These are phyloP conservation scores for Xylota sylvarum DNA, from an alignment of 2,888 invertebrate species.

Conservation along the genomic window DNA sequence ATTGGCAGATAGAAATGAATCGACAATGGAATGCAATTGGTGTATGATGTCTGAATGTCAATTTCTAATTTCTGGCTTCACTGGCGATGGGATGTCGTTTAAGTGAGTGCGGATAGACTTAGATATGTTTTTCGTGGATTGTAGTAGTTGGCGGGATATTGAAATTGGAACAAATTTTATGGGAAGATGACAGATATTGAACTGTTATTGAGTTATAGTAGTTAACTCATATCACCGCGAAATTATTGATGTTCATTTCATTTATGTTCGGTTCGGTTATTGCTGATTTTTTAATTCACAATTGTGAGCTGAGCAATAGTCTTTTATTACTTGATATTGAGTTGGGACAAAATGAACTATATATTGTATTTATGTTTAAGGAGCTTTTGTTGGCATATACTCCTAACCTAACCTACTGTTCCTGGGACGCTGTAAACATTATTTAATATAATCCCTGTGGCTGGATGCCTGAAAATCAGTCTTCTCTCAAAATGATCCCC, in stretches of 20 bases:
- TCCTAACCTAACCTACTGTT: too few species aligned
- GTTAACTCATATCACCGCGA: slow-evolving; percentile 14
- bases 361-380: too few species aligned
- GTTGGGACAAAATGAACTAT: too few species aligned
- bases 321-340: too few species aligned
- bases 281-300: too few species aligned
- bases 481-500: too few species aligned
- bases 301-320: too few species aligned
- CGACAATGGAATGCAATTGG: slow-evolving; percentile 63
- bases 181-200: slow-evolving; percentile 24
- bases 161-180: slow-evolving; percentile 19
- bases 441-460: too few species aligned
- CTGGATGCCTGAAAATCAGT: too few species aligned
- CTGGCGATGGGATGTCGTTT: slow-evolving; percentile 59
- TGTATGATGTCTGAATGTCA: slow-evolving; percentile 73
- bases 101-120: slow-evolving; percentile 54
- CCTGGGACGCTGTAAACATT: too few species aligned
- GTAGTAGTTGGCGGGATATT: slow-evolving; percentile 26
- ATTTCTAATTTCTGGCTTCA: slow-evolving; percentile 73
- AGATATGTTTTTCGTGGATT: slow-evolving; percentile 17
- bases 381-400: too few species aligned
- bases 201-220: slow-evolving; percentile 37
- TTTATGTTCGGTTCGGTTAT: too few species aligned
- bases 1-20: slow-evolving; percentile 1
- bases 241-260: not conserved